Evolutionary conservation across 2,888 invertebrate genomes (phyloP), one percentile per base, ranked within the genome.

Genomic region (Drosophila aldrichi): DNA sequence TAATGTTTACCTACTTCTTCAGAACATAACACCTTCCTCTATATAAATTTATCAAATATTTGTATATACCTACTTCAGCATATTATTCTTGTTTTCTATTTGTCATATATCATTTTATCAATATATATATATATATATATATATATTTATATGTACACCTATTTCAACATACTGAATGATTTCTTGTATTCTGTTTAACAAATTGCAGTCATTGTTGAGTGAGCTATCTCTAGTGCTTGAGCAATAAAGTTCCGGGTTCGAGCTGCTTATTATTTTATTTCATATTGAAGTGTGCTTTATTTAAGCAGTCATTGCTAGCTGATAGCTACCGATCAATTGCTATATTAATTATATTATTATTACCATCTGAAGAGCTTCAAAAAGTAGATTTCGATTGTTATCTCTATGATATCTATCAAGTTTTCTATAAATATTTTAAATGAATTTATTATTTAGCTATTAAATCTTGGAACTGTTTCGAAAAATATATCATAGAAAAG

Each of bases 161-260:
- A 48, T 29, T 49, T 49, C 3, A n/a, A 4, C 49, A 49, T 18
- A 20, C 18, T 34, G 49, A 32, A 18, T 34, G 49, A 34, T 20
- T 49, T 49, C 49, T 20, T 32, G 7, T 32, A 49, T 49, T 18
- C 18, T 12, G 29, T 1, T 18, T 29, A 18, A 49, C 32, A 32
- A 49, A 32, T 3, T 32, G 48, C 29, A 49, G 48, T 48, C 48
- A 48, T n/a, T n/a, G 48, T 29, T 18, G 48, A 49, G 18, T 32
- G 18, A 12, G 32, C 32, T 49, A 49, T 32, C 48, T 49, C 48
- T 49, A 49, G 48, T 49, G 18, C 18, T n/a, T 48, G 32, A 18
- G 3, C 7, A 32, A 3, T 14, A 49, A 18, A 14, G 18, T 49
- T 49, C 49, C 49, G 32, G 32, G 49, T 32, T 18, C 32, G 49